Evolutionary conservation across 2,797 vertebrate genomes (phyloP).

Genomic region (Scolopax bukidnonensis): DNA sequence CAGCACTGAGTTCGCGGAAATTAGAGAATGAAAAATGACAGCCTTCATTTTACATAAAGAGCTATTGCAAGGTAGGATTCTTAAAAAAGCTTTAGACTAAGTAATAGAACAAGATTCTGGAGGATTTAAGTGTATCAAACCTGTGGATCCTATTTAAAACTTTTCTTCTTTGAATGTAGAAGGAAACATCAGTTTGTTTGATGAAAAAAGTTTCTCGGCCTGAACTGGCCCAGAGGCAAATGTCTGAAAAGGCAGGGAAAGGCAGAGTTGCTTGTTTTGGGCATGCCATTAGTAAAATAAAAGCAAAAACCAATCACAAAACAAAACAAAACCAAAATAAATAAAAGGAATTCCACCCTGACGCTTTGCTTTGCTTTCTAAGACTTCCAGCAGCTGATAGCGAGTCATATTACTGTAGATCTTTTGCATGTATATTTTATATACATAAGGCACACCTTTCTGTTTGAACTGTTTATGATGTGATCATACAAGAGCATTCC

Average conservation of each 20-base stretch:
- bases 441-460: not conserved
- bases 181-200: not conserved
- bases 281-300: not conserved
- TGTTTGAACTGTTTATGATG: not conserved
- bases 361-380: not conserved
- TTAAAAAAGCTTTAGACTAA: not conserved
- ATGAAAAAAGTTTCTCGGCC: not conserved
- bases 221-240: not conserved
- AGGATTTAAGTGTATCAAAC: not conserved
- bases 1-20: not conserved
- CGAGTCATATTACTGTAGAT: not conserved
- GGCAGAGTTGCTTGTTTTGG: not conserved
- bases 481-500: not conserved
- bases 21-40: not conserved
- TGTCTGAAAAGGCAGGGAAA: not conserved
- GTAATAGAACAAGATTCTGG: not conserved
- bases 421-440: not conserved
- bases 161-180: not conserved
- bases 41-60: not conserved
- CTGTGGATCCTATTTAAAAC: not conserved
- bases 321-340: not conserved
- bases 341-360: not conserved
- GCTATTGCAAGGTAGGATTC: not conserved
- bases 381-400: not conserved
- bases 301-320: not conserved